Base-by-base conservation (phyloP, 2,888 invertebrate species). In the Taenaris catops region DNA sequence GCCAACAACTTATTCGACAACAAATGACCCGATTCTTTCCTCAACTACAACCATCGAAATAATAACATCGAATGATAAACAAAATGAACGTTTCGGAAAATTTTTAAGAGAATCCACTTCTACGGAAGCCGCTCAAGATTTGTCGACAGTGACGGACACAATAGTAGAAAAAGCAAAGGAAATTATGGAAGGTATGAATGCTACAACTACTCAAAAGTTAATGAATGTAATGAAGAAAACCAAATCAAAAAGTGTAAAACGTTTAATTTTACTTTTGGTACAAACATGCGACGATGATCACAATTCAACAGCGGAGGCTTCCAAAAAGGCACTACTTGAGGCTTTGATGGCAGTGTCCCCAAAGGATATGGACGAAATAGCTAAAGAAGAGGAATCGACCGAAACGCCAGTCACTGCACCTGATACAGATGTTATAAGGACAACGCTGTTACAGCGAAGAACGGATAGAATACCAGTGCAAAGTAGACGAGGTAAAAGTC, bases 141-240 rank as follows among this genome's bases (percentile, higher is more conserved):
- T 91, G 0, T 90, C 91, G 1, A 91, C 91, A n/a, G 90, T 91
- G 19, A 89, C 90, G 37, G 89, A 90, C 32, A 90, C 91, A 1
- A 89, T 92, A 25, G 90, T 90, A 21, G 88, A 90, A 52, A 91
- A 91, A 49, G 92, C 94, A 0, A 92, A 94, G 53, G 90, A 93
- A 69, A 91, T 95, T 52, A 92, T 95, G 62, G 92, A 91, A 1
- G 91, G 91, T 8, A 83, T 94, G 42, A 94, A 95, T 54, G 91
- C 92, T 4, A 91, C 93, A 0, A 93, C 94, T 41, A 90, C 92
- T 0, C 88, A 91, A 41, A 93, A 93, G 48, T 80, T 95, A 34
- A 90, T 94, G 88, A 90, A 91, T 41, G 93, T 94, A 19, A 95
- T 95, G 94, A 92, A 93, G 57, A 93, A 94, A 61, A 94, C 94